Conservation (phyloP, 2,113 vertebrate genomes). For the Danionella cerebrum region DNA sequence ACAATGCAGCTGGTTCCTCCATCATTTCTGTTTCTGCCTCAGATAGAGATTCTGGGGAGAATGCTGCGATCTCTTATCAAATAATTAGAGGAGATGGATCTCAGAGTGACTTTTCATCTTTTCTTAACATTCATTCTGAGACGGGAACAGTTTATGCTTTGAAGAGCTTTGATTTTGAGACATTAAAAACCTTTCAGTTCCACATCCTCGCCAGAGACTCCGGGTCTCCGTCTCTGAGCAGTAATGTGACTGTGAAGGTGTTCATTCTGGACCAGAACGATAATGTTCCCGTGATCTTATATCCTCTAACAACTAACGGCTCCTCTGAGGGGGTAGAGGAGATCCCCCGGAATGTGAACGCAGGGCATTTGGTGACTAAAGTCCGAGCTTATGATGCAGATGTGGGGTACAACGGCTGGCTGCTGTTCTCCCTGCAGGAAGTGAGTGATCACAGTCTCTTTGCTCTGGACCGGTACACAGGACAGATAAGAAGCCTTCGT, state of each 20-base stretch:
- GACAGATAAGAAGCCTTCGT: constrained; percentile 31
- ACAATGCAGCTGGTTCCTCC: constrained; percentile 18
- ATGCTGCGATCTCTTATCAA: constrained; percentile 25
- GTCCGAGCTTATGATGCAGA: constrained; percentile 39
- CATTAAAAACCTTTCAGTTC: constrained; percentile 19
- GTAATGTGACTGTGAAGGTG: constrained; percentile 33
- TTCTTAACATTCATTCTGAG: constrained; percentile 31
- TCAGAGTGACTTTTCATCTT: neutral
- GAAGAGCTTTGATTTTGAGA: constrained; percentile 26
- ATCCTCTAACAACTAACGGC: constrained; percentile 32
- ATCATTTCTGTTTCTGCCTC: constrained; percentile 21
- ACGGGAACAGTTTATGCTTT: constrained; percentile 35
- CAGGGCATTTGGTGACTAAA: constrained; percentile 34
- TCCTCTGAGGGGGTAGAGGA: constrained; percentile 31
- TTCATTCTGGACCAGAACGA: constrained; percentile 45
- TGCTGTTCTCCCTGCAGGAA: constrained; percentile 31
- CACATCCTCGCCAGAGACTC: constrained; percentile 26
- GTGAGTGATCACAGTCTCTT: constrained; percentile 36
- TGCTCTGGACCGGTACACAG: constrained; percentile 22
- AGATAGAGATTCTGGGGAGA: constrained; percentile 30
- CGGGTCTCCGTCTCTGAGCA: constrained; percentile 38
- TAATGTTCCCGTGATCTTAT: constrained; percentile 36
- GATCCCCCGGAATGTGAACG: constrained; percentile 24
- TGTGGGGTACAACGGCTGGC: constrained; percentile 39
- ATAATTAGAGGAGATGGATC: neutral